A percentile compares a stretch with the other conserved stretches of the same genome.
These are phyloP conservation scores for Trichopria drosophilae DNA, from an alignment of 2,888 invertebrate species.

Conservation along the genomic window DNA sequence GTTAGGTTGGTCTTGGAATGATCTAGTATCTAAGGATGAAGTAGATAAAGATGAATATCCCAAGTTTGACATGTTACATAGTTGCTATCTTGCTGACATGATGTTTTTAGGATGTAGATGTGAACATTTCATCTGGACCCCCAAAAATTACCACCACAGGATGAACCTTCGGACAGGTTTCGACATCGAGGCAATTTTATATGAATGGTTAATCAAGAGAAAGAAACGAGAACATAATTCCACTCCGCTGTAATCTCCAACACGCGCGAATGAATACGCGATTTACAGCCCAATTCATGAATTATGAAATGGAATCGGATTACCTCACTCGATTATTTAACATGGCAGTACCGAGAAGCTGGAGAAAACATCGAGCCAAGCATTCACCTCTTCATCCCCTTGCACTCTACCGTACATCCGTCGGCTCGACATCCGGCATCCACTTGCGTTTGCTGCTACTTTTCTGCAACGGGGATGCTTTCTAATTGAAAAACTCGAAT, in stretches of 20 bases:
- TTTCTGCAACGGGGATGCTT: slow-evolving; percentile 4
- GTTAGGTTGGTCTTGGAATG: no score
- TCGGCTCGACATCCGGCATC: no score
- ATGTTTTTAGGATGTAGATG: no score
- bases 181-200: slow-evolving; percentile 25
- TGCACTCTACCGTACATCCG: no score
- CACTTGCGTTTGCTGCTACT: slow-evolving; percentile 9
- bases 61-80: no score
- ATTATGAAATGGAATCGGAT: slow-evolving; percentile 50
- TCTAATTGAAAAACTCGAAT: slow-evolving; percentile 13
- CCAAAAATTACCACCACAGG: no score
- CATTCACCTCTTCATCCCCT: slow-evolving; percentile 21
- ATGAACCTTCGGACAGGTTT: no score
- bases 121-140: no score
- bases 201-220: slow-evolving; percentile 37
- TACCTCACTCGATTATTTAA: slow-evolving; percentile 42
- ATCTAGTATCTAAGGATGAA: no score
- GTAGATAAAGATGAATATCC: no score
- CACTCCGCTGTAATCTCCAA: slow-evolving; percentile 29
- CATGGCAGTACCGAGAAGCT: slow-evolving; percentile 26
- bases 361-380: slow-evolving; percentile 20
- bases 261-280: slow-evolving; percentile 30
- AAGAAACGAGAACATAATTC: no score
- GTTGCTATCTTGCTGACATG: no score
- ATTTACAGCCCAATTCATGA: slow-evolving; percentile 42